Evolutionary conservation across 2,797 vertebrate genomes (phyloP), one percentile per base, ranked within the genome.

Genomic region (Microhierax caerulescens): DNA sequence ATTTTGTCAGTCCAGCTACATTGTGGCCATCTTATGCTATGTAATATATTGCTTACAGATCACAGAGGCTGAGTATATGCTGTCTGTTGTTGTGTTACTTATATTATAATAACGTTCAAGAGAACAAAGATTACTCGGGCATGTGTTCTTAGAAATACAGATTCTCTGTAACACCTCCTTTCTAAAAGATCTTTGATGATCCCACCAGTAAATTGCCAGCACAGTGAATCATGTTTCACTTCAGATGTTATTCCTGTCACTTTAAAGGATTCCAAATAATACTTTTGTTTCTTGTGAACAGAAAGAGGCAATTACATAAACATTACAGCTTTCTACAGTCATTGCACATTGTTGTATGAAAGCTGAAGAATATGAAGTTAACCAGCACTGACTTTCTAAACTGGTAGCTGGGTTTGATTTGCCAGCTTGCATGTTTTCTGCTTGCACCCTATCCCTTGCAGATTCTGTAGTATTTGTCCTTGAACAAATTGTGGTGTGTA

Each of bases 131-230:
- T 95, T 61, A 41, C 53, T 67, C 36, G 69, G 41, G 21, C 9
- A 7, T 22, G 10, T 69, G 79, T 48, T 88, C 94, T 79, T 63
- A 76, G 90, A 94, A 82, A 60, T 72, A 69, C 34, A 51, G 48
- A 14, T 85, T 91, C 70, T 65, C 76, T 43, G 10, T 59, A 85
- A 69, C 68, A 50, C 37, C 68, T 80, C 81, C 32, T 93, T 94
- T 80, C 75, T 53, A 61, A 83, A 57, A 90, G 83, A 65, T 73
- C 86, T 76, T 87, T 84, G 50, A 95, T 75, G 85, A 95, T 88
- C 89, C 82, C 61, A 74, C 57, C 24, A 68, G 72, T 23, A 85
- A 91, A 85, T 93, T 91, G 68, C 54, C 79, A 78, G 89, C 24
- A 21, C 27, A 54, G 76, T 83, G 85, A 94, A 57, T 95, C 85